Base-by-base conservation (phyloP, 2,888 invertebrate species). In the Hydrotaea diabolus region DNA sequence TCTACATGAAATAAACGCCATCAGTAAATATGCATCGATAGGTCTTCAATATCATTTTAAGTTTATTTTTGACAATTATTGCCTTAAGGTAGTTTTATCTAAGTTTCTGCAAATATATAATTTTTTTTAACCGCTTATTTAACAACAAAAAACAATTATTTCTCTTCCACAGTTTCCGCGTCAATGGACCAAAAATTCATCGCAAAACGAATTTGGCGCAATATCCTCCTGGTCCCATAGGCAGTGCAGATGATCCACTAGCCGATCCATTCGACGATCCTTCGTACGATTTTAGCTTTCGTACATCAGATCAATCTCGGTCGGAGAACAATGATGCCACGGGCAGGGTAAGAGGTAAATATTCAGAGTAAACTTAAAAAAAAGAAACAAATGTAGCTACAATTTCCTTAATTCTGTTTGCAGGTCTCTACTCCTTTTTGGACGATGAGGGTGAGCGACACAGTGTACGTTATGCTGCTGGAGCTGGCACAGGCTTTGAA, bases 211-310 rank as follows among this genome's bases (percentile, higher is more conserved):
- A 96, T 88, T 92, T 96, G 39, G 95, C 95, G 83, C 96, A 96
- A 92, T 93, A 94, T 85, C 95, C 95, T 0, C 92, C 94, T n/a
- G 93, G 93, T 0, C 94, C 95, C 8, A 94, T 94, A 69, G 96
- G 95, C 11, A 95, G 94, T 87, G 94, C 94, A 77, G 96, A 96
- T 87, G 96, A 96, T 90, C 95, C 96, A 0, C 94, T 95, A 88
- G 95, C 94, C 87, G 96, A 96, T 91, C 96, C 96, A 15, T 96
- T 93, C 86, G 96, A 96, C 89, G 96, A 96, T 91, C 96, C 96
- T 0, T 95, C 95, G 86, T 96, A 96, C 90, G 94, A 94, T 77
- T 96, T 94, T 89, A 94, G 94, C 76, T 95, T 95, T 87, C 94
- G 94, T 87, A 95, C 96, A 0, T 92, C 94, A 64, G 95, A 94